These are phyloP conservation scores for Colostygia pectinataria DNA, from an alignment of 2,888 invertebrate genomes.

Conservation along the genomic window DNA sequence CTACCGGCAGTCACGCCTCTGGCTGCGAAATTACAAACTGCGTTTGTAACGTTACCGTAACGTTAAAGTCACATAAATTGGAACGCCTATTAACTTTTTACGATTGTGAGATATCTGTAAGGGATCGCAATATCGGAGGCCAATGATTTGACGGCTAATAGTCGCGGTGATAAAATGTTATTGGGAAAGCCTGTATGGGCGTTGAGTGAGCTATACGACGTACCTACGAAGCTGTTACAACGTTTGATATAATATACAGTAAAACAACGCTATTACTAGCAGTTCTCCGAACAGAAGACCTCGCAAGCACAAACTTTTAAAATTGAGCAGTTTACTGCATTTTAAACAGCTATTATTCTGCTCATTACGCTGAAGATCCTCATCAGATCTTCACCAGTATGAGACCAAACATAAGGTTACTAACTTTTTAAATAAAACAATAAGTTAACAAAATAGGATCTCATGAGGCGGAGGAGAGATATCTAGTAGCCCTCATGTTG, in stretches of 20 bases:
- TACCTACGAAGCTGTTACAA: background rate
- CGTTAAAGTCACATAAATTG: conserved; percentile 47
- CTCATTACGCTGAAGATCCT: too few relatives aligned
- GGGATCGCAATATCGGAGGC: conserved; percentile 38
- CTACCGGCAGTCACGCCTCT: conserved; percentile 27
- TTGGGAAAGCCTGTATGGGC: conserved; percentile 16
- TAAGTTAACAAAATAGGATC: too few relatives aligned
- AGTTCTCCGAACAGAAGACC: too few relatives aligned
- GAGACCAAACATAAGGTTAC: too few relatives aligned
- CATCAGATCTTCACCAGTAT: too few relatives aligned
- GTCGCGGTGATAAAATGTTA: conserved; percentile 32
- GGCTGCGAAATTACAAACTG: conserved; percentile 42
- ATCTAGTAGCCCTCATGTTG: too few relatives aligned
- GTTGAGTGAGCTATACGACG: background rate
- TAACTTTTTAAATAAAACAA: too few relatives aligned
- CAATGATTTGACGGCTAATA: conserved; percentile 42
- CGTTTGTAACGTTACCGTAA: conserved; percentile 39
- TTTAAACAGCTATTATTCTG: too few relatives aligned
- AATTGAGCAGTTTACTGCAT: too few relatives aligned
- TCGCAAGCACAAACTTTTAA: too few relatives aligned
- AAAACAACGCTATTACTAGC: too few relatives aligned
- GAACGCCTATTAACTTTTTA: conserved; percentile 47
- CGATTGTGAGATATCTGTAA: conserved; percentile 42
- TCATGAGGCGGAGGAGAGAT: too few relatives aligned
- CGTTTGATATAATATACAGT: background rate